These are phyloP conservation scores for Mionectes macconnelli DNA, from an alignment of 2,113 vertebrate species.

Conservation along the genomic window DNA sequence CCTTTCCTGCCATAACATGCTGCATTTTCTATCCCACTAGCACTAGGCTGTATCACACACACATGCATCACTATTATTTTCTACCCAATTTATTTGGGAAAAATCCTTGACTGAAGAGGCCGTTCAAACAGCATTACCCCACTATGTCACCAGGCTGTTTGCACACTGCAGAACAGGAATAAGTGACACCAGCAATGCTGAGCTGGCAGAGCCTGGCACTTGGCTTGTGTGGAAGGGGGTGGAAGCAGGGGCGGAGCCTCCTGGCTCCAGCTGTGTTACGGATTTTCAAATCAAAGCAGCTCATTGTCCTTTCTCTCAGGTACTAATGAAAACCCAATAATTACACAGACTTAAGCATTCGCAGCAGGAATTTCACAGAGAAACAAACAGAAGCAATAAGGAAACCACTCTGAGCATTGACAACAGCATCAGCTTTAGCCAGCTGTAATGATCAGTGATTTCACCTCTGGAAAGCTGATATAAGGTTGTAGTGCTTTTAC, in stretches of 20 bases:
- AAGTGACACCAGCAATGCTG: background rate
- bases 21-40: background rate
- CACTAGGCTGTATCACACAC: background rate
- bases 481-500: background rate
- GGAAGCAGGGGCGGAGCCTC: constrained; percentile 4
- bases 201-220: background rate
- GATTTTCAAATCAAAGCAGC: background rate
- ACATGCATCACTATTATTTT: background rate
- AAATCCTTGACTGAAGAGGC: background rate
- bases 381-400: background rate
- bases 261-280: background rate
- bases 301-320: background rate
- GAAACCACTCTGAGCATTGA: background rate
- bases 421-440: background rate
- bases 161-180: background rate
- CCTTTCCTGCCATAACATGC: background rate
- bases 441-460: background rate
- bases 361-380: background rate
- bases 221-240: background rate
- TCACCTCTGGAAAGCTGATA: background rate
- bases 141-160: background rate
- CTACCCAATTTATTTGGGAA: background rate
- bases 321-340: background rate
- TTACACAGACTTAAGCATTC: background rate
- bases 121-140: background rate